These are phyloP conservation scores for Chaetodon trifasciatus DNA, from an alignment of 2,797 vertebrate genomes.

Conservation along the genomic window DNA sequence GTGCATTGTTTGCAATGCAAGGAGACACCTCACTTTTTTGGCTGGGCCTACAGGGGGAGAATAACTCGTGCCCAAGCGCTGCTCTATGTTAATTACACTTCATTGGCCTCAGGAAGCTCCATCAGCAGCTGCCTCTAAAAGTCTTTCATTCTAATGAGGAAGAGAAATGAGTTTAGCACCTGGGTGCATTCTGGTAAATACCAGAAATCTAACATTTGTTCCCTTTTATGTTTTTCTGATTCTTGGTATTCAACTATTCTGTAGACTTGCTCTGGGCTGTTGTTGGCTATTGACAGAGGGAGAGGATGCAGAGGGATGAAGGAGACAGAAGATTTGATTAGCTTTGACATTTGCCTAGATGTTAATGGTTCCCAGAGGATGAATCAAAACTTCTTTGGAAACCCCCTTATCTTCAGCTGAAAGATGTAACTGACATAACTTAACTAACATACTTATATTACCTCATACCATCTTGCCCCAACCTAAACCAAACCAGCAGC, in stretches of 20 bases:
- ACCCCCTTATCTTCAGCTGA: not conserved
- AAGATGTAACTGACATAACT: too few relatives aligned
- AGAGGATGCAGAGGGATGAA: not conserved
- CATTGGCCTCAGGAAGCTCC: slow-evolving; percentile 39
- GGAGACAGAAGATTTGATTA: not conserved
- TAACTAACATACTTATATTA: too few relatives aligned
- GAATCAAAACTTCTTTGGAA: not conserved
- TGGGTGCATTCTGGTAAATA: slow-evolving; percentile 24
- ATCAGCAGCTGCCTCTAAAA: slow-evolving; percentile 41
- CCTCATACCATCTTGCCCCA: too few relatives aligned
- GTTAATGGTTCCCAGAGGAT: not conserved
- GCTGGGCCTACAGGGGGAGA: slow-evolving; percentile 7
- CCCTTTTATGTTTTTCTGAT: not conserved
- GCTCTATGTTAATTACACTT: slow-evolving; percentile 61
- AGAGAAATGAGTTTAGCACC: slow-evolving; percentile 32
- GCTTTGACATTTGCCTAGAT: not conserved
- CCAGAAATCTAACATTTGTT: slow-evolving; percentile 15
- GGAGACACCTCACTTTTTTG: slow-evolving; percentile 27
- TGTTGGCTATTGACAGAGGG: not conserved
- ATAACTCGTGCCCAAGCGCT: slow-evolving; percentile 34
- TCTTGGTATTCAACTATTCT: slow-evolving; percentile 14
- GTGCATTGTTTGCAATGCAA: slow-evolving; percentile 39
- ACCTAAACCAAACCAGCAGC: too few relatives aligned
- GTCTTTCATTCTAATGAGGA: slow-evolving; percentile 42
- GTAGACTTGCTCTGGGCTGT: not conserved